Conservation (phyloP, 1,140 invertebrate species). For the Oedothorax gibbosus region DNA sequence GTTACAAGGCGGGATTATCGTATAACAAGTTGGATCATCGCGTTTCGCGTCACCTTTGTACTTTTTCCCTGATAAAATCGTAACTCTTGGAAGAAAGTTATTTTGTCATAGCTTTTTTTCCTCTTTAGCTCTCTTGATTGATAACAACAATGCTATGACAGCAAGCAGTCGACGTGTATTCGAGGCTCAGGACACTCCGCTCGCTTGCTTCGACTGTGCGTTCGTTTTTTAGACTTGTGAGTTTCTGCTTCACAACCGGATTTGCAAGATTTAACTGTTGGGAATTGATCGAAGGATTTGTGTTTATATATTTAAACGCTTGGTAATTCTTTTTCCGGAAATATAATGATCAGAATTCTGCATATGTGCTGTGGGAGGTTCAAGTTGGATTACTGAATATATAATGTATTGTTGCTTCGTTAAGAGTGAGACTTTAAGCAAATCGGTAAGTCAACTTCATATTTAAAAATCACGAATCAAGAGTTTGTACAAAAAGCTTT, state of each 20-base stretch:
- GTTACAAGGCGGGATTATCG: slow-evolving; percentile 7
- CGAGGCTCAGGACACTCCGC: background rate
- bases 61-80: slow-evolving; percentile 33
- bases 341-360: too few relatives aligned
- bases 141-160: slow-evolving; percentile 11
- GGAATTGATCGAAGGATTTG: too few relatives aligned
- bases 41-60: slow-evolving; percentile 44
- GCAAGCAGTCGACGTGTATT: slow-evolving; percentile 26
- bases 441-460: slow-evolving; percentile 25
- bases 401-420: slow-evolving; percentile 41
- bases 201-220: background rate
- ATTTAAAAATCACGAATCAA: background rate
- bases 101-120: slow-evolving; percentile 5
- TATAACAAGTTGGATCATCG: background rate
- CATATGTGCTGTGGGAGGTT: too few relatives aligned
- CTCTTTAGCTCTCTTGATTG: slow-evolving; percentile 16
- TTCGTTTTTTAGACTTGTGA: background rate
- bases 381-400: too few relatives aligned
- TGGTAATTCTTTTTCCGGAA: too few relatives aligned
- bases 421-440: slow-evolving; percentile 4
- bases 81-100: background rate
- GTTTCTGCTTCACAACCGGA: background rate
- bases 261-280: too few relatives aligned
- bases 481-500: background rate
- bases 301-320: too few relatives aligned